Conservation (phyloP, 1,140 invertebrate genomes). For the Drosophila navojoa region DNA sequence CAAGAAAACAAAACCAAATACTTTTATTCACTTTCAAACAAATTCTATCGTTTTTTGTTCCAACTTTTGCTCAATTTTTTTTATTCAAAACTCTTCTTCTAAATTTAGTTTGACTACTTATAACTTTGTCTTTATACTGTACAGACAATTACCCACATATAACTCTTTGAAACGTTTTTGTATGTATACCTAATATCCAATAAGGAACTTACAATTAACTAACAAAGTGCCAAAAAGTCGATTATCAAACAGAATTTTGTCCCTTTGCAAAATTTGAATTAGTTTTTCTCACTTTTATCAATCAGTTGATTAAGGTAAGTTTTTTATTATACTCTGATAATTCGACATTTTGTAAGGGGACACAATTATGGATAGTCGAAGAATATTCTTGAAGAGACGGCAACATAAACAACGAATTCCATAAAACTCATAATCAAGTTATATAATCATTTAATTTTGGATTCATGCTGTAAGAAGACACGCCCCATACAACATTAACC, state of each 20-base stretch:
- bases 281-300: too few relatives aligned
- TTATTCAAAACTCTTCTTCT: constrained; percentile 55
- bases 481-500: constrained; percentile 49
- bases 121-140: constrained; percentile 48
- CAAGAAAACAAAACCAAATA: constrained; percentile 6
- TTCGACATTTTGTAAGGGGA: constrained; percentile 50
- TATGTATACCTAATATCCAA: constrained; percentile 54
- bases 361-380: constrained; percentile 47
- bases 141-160: constrained; percentile 37
- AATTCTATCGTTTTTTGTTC: constrained; percentile 35
- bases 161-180: constrained; percentile 69
- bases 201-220: neutral
- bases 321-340: neutral
- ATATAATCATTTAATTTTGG: constrained; percentile 24
- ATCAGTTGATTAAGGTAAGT: constrained; percentile 45
- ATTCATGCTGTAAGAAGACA: constrained; percentile 13
- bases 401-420: constrained; percentile 50
- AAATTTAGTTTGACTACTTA: constrained; percentile 54
- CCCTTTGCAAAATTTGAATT: constrained; percentile 38
- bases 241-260: constrained; percentile 57
- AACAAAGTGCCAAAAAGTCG: neutral
- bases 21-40: constrained; percentile 48
- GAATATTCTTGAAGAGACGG: constrained; percentile 9
- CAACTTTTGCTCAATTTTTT: constrained; percentile 40
- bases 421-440: constrained; percentile 55